Percentiles rank a stretch among this genome's conserved stretches.
Conservation (phyloP, 2,888 invertebrate species). For the Dryococelus australis region DNA sequence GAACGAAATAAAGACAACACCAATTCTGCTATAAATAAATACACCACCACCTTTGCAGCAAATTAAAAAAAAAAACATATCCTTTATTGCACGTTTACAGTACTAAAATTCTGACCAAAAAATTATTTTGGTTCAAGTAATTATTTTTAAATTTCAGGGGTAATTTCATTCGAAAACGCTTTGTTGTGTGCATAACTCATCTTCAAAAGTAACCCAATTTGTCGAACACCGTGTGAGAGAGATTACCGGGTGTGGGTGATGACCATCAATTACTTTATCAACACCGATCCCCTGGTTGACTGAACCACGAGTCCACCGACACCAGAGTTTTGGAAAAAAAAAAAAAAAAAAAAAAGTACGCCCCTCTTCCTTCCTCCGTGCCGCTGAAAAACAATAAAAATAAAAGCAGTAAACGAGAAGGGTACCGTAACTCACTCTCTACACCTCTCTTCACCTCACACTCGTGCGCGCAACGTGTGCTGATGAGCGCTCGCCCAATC, state of each 20-base stretch:
- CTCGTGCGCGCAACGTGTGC: background rate
- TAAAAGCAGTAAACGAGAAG: background rate
- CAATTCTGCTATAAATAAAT: too few relatives aligned
- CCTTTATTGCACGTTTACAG: too few relatives aligned
- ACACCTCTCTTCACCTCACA: background rate
- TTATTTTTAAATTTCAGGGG: too few relatives aligned
- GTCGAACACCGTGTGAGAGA: background rate
- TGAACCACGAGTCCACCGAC: background rate
- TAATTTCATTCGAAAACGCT: too few relatives aligned
- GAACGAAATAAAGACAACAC: too few relatives aligned
- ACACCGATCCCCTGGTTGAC: background rate
- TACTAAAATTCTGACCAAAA: too few relatives aligned
- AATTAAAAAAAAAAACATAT: too few relatives aligned
- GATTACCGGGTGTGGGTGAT: background rate
- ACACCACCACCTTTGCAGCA: too few relatives aligned
- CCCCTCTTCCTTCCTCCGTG: background rate
- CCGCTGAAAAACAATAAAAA: background rate
- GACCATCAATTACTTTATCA: background rate
- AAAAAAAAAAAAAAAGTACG: too few relatives aligned
- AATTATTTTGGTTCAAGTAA: too few relatives aligned
- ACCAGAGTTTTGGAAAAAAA: background rate
- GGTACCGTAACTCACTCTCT: background rate
- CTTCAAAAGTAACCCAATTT: too few relatives aligned
- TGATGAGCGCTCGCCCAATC: background rate
- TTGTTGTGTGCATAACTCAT: too few relatives aligned